Conservation (phyloP, 2,797 vertebrate genomes). For the Onychomys arenicola region DNA sequence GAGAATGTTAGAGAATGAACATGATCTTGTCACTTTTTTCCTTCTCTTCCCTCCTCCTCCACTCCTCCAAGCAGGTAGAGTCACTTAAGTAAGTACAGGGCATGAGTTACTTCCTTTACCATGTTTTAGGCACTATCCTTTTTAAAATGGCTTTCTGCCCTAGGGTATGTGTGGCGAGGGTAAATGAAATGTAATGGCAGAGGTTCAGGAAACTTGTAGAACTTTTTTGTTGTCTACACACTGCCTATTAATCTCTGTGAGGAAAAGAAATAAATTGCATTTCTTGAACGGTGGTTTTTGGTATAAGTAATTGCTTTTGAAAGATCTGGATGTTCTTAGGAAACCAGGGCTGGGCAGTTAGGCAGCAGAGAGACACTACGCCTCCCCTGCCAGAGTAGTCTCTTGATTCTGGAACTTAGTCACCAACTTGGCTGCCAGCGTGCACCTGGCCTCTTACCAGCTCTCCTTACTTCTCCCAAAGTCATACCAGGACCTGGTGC, state of each 20-base stretch:
- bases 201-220: not conserved
- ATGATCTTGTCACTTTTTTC: not conserved
- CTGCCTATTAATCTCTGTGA: not conserved
- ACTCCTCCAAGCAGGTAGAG: not conserved
- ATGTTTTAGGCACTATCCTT: not conserved
- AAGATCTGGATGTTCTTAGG: slow-evolving; percentile 25
- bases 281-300: not conserved
- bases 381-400: not conserved
- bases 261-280: not conserved
- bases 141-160: not conserved
- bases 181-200: not conserved
- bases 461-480: slow-evolving; percentile 79
- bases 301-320: slow-evolving; percentile 24
- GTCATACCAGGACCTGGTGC: slow-evolving; percentile 99
- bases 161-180: not conserved
- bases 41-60: not conserved
- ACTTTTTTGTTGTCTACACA: not conserved
- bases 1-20: not conserved
- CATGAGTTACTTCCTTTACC: not conserved
- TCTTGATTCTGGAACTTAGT: slow-evolving; percentile 12
- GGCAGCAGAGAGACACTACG: not conserved
- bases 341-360: not conserved
- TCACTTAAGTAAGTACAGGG: not conserved
- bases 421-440: not conserved
- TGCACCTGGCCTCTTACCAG: slow-evolving; percentile 24